Base-by-base conservation (phyloP, 2,888 invertebrate species). In the Callyntrura guangdongensis region DNA sequence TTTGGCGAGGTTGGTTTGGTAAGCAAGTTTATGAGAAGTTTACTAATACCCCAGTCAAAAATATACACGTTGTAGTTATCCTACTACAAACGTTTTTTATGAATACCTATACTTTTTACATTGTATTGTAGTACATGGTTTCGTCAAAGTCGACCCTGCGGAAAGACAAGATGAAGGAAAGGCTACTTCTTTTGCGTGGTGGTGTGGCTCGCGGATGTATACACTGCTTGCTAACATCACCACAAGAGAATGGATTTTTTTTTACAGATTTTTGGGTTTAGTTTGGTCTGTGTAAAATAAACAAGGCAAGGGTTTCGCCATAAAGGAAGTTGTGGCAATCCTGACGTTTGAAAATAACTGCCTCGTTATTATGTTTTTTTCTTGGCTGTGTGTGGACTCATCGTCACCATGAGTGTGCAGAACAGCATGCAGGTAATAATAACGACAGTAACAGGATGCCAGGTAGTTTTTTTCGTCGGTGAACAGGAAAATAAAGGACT, bases 321-420 rank as follows among this genome's bases (percentile, higher is more conserved):
- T 84, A 84, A 84, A 89, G 89, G 89, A 89, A 89, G 84, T 89
- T 89, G 89, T 67, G 53, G 89, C 84, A 89, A 89, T 84, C 74
- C 17, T 45, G 11, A 61, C 61, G 45, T 82, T 47, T 64, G 1
- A 27, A 64, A 45, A 69, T 36, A 36, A 69, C 36, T 17, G 22
- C 8, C 45, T 12, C 11, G 22, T 22, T 61, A 17, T 25, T 20
- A 22, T 22, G 61, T 36, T 36, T 36, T 36, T 36, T 36, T 36
- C 36, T 36, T 36, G 6, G n/a, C n/a, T n/a, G 3, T 36, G 36
- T 53, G 3, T 14, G 53, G 25, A 36, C 36, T 36, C 2, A 36
- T 64, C 64, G 20, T 22, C 25, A 22, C 64, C 64, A 17, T 22
- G 2, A 64, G 20, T 4, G 17, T 64, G 11, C 64, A 11, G 53